Evolutionary conservation across 2,888 invertebrate species (phyloP).

Genomic region (Sphaerolaimus hirsutus): DNA sequence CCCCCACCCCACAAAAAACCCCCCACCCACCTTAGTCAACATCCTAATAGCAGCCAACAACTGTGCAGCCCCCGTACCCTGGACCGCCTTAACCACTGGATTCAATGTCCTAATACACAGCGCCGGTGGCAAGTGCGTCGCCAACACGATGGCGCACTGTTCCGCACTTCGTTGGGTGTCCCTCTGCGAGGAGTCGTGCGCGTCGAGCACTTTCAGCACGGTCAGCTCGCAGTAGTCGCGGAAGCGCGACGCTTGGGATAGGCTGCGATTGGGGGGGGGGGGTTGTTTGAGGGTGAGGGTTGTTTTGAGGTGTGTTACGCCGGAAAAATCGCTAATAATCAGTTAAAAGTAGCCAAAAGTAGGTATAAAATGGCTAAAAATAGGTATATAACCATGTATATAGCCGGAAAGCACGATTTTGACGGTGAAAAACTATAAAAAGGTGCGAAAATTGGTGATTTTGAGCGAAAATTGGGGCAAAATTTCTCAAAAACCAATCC

Average conservation of each 20-base stretch:
- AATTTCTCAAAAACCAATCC: too few species aligned
- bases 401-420: too few species aligned
- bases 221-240: slow-evolving; percentile 69
- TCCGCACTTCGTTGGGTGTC: slow-evolving; percentile 62
- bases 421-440: too few species aligned
- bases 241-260: slow-evolving; percentile 44
- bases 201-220: slow-evolving; percentile 60
- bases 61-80: slow-evolving; percentile 40
- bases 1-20: too few species aligned
- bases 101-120: slow-evolving; percentile 48
- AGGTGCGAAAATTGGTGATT: too few species aligned
- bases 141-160: slow-evolving; percentile 50
- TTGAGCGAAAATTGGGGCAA: too few species aligned
- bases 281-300: too few species aligned
- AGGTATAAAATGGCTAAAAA: too few species aligned
- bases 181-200: slow-evolving; percentile 42
- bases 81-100: slow-evolving; percentile 61
- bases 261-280: slow-evolving; percentile 10
- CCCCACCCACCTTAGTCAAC: slow-evolving; percentile 37
- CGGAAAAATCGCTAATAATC: too few species aligned
- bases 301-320: too few species aligned
- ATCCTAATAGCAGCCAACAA: slow-evolving; percentile 78
- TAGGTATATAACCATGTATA: too few species aligned
- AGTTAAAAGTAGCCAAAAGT: too few species aligned
- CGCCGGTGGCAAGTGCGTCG: slow-evolving; percentile 52